Base-by-base conservation (phyloP, 64 coral and sea anemone species). In the Porites lutea region DNA sequence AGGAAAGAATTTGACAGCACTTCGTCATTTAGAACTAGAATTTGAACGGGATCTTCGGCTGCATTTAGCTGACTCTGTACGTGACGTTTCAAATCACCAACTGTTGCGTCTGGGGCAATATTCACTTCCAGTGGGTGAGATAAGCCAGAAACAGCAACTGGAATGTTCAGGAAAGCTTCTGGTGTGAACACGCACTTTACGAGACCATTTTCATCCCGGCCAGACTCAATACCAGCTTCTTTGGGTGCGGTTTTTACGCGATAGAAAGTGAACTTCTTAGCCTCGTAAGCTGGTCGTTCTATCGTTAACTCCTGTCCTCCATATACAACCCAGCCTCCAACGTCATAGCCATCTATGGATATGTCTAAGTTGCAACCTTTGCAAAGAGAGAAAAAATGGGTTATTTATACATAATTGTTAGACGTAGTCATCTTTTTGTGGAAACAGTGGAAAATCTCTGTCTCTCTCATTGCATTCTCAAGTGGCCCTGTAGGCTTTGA, bases 181-280 rank as follows among this genome's bases (percentile, higher is more conserved):
- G 87, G 72, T 18, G 58, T 78, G 20, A 89, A 89, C 58, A 78
- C 72, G 19, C 87, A 89, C 57, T 50, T 89, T 2, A 89, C 48
- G 6, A 78, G 18, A 1, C 87, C 87, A 78, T 89, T 89, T 72
- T 89, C 72, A 13, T 18, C 0, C 46, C 59, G 59, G 13, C 87
- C 87, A 9, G 72, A 50, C 72, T 89, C 59, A 27, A 89, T 89
- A 2, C 87, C 87, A 13, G 87, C 72, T 21, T 89, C 59, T 65
- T 89, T 65, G 3, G 73, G 87, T 18, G 87, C 87, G 0, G 13
- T 60, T 89, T 89, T 89, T 19, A 89, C 87, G 2, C 87, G 72
- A 23, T 89, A 89, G 7, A 89, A 89, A 45, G 87, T 89, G 62
- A 89, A 89, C 52, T 89, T 89, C 19, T 77, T 74, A 48, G 87